Conservation (phyloP, 2,888 invertebrate genomes). For the Steromphala cineraria region DNA sequence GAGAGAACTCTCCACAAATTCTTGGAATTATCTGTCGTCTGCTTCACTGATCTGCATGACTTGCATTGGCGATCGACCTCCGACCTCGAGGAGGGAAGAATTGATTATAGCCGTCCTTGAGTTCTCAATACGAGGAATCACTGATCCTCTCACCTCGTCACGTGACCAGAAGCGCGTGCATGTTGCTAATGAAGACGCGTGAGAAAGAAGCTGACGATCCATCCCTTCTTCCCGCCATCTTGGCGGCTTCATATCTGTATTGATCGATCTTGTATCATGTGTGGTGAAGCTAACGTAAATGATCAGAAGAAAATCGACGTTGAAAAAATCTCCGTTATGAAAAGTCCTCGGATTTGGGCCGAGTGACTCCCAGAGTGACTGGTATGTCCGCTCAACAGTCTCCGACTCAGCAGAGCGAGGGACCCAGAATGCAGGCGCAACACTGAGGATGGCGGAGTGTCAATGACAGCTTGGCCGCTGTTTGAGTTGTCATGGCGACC, state of each 20-base stretch:
- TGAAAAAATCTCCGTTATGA: not conserved
- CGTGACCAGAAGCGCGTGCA: conserved; percentile 8
- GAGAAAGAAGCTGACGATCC: not conserved
- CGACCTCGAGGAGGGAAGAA: too few species aligned
- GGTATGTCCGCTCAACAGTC: not conserved
- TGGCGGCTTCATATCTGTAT: not conserved
- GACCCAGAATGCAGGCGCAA: not conserved
- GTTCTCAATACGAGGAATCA: too few species aligned
- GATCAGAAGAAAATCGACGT: not conserved
- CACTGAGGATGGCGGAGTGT: not conserved
- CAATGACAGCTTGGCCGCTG: conserved; percentile 8
- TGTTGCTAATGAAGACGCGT: not conserved
- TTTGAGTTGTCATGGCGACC: not conserved
- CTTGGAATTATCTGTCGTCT: too few species aligned
- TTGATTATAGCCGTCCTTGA: too few species aligned
- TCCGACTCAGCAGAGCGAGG: not conserved
- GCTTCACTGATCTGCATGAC: too few species aligned
- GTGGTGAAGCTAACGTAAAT: not conserved
- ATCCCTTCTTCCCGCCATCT: not conserved
- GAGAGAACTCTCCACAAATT: too few species aligned
- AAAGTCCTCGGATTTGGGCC: not conserved
- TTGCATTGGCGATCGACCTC: too few species aligned
- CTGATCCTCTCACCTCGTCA: not conserved
- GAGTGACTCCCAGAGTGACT: not conserved
- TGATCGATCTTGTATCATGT: not conserved